A percentile compares a stretch with the other conserved stretches of the same genome.
phyloP scores from a whole-genome alignment of 64 coral and sea anemone species.

The Stylophora pistillata region DNA sequence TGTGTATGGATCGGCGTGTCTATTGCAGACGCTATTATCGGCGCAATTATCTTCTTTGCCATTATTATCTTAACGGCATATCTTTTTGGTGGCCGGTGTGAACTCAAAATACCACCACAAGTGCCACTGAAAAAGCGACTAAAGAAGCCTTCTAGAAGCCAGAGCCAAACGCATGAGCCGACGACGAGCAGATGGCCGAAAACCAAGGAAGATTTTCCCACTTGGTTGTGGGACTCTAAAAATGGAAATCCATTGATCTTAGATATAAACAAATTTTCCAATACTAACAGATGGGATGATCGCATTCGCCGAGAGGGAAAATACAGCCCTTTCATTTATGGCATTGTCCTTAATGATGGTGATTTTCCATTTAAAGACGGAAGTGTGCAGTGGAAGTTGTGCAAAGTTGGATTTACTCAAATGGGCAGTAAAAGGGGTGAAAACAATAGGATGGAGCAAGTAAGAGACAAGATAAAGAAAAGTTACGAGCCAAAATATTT shows the following conservation, averaged over 20 bases:
- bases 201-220: background rate
- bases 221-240: background rate
- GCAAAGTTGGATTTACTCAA: conserved; percentile 41
- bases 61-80: too few species aligned
- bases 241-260: conserved; percentile 2
- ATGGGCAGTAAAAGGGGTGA: background rate
- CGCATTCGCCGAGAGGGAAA: conserved; percentile 44
- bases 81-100: too few species aligned
- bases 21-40: too few species aligned
- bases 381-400: background rate
- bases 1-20: too few species aligned
- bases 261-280: conserved; percentile 12
- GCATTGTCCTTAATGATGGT: conserved; percentile 11
- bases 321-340: conserved; percentile 2
- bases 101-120: too few species aligned
- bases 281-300: background rate
- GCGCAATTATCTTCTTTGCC: too few species aligned
- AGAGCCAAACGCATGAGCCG: background rate
- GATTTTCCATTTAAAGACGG: background rate
- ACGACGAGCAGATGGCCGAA: background rate
- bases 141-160: too few species aligned
- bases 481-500: background rate
- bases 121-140: too few species aligned
- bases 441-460: conserved; percentile 7
- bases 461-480: background rate